phyloP scores from a whole-genome alignment of 2,797 vertebrate genomes.

The Pseudopleuronectes americanus region DNA sequence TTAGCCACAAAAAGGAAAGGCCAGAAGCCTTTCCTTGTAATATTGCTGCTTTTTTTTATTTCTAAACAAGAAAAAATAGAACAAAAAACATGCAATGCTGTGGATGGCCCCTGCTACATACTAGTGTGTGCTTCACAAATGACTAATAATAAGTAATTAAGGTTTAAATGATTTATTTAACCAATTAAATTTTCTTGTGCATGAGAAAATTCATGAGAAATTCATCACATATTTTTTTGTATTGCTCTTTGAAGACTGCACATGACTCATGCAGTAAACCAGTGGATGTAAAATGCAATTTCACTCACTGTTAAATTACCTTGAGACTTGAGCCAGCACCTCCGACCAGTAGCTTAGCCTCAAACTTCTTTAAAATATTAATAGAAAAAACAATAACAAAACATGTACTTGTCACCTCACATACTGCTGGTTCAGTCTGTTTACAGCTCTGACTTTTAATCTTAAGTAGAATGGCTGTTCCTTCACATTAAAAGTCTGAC shows the following conservation, averaged over 20 bases:
- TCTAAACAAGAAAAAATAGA: background rate
- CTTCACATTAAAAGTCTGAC: background rate
- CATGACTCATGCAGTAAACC: slow-evolving; percentile 22
- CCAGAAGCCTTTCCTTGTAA: background rate
- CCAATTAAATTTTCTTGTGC: slow-evolving; percentile 29
- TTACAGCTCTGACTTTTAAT: background rate
- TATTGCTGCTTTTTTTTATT: background rate
- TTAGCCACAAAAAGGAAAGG: background rate
- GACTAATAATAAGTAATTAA: background rate
- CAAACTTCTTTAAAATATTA: background rate
- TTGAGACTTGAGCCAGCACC: background rate
- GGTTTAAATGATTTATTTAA: slow-evolving; percentile 35
- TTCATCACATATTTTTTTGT: slow-evolving; percentile 12
- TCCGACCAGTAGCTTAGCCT: background rate
- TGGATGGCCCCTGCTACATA: background rate
- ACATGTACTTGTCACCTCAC: slow-evolving; percentile 6
- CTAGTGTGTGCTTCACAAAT: slow-evolving; percentile 9
- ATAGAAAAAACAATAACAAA: background rate
- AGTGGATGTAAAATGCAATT: slow-evolving; percentile 5
- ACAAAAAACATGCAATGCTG: no score
- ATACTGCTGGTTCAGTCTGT: background rate
- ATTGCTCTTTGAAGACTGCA: slow-evolving; percentile 33
- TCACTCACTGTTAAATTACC: background rate
- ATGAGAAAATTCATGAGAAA: slow-evolving; percentile 32
- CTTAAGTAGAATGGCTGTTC: background rate